A percentile compares a stretch with the other conserved stretches of the same genome.
These are phyloP conservation scores for Gonatopus flavifemur DNA, from an alignment of 1,140 invertebrate species.

Conservation along the genomic window DNA sequence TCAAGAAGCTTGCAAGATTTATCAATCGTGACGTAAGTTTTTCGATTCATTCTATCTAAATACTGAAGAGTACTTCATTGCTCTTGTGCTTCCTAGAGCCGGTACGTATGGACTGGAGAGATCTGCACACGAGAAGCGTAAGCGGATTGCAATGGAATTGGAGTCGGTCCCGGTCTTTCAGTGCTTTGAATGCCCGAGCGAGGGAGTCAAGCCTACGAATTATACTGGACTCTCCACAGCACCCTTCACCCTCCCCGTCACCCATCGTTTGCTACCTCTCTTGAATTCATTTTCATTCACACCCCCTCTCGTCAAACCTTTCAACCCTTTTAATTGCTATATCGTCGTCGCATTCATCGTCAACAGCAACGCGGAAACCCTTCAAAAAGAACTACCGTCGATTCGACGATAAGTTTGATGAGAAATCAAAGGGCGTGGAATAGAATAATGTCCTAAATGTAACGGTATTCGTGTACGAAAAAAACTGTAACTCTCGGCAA, in stretches of 20 bases:
- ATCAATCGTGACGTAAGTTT: too few species aligned
- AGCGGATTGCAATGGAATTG: constrained; percentile 49
- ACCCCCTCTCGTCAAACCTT: constrained; percentile 29
- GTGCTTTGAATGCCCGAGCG: constrained; percentile 34
- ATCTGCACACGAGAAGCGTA: constrained; percentile 27
- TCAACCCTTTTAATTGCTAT: constrained; percentile 42
- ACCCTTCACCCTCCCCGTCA: too few species aligned
- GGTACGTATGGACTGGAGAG: constrained; percentile 30
- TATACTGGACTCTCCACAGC: constrained; percentile 30
- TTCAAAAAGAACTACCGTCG: constrained; percentile 36
- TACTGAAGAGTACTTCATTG: constrained; percentile 34
- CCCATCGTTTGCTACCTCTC: too few species aligned
- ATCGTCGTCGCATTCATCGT: constrained; percentile 30
- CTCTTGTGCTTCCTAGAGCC: constrained; percentile 29
- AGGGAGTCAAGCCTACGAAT: constrained; percentile 31
- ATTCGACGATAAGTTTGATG: too few species aligned
- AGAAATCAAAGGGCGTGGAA: too few species aligned
- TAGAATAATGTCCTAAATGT: too few species aligned
- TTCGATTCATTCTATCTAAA: too few species aligned
- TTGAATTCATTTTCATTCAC: too few species aligned
- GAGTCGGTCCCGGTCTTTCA: constrained; percentile 32
- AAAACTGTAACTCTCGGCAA: too few species aligned
- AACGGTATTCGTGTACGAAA: too few species aligned
- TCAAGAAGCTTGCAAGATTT: too few species aligned
- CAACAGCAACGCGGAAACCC: constrained; percentile 23